Evolutionary conservation across 2,888 invertebrate genomes (phyloP).

Genomic region (Lycophotia porphyrea): DNA sequence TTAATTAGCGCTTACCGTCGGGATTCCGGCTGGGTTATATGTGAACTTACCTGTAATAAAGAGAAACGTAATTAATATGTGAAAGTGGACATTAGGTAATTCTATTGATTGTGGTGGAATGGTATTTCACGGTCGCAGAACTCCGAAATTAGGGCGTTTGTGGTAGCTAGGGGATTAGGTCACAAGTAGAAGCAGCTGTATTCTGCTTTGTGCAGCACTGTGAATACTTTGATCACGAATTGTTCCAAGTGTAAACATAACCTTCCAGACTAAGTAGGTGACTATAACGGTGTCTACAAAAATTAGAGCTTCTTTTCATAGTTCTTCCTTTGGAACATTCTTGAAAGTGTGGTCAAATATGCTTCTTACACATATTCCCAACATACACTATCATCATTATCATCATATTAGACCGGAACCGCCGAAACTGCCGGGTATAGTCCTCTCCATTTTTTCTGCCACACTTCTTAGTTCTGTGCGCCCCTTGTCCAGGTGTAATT

Average conservation of each 20-base stretch:
- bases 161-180: background rate
- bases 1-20: conserved; percentile 70
- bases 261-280: background rate
- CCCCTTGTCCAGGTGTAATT: no score
- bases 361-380: background rate
- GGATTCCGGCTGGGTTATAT: conserved; percentile 51
- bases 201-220: background rate
- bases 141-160: background rate
- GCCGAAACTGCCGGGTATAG: no score
- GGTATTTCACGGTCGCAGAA: conserved; percentile 39
- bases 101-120: conserved; percentile 27
- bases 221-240: background rate
- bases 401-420: no score
- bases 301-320: background rate
- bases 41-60: conserved; percentile 78
- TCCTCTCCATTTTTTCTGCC: no score
- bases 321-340: background rate
- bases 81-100: conserved; percentile 49
- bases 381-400: no score
- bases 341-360: background rate
- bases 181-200: background rate
- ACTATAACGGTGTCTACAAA: background rate
- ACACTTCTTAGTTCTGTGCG: no score
- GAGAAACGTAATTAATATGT: conserved; percentile 53
- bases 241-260: background rate